phyloP scores from a whole-genome alignment of 2,797 vertebrate species.

The Remorina albescens region DNA sequence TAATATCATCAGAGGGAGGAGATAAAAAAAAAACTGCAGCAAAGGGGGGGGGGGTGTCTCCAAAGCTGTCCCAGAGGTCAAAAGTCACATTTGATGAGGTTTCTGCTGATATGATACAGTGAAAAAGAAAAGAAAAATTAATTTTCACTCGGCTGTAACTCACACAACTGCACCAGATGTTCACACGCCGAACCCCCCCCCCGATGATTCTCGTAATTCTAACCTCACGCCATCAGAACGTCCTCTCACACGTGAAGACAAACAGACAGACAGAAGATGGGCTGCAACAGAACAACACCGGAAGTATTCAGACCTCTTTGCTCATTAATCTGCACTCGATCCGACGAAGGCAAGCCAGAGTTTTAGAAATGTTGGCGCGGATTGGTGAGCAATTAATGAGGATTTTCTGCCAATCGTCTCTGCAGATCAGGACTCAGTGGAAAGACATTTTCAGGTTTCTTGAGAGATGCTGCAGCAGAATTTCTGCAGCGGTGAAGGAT shows the following conservation, averaged over 20 bases:
- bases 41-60: slow-evolving; percentile 7
- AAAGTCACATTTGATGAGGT: slow-evolving; percentile 17
- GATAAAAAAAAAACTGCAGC: slow-evolving; percentile 26
- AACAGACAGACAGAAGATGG: neutral
- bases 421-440: too few relatives aligned
- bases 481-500: too few relatives aligned
- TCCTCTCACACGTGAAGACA: slow-evolving; percentile 1
- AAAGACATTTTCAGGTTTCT: too few relatives aligned
- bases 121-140: neutral
- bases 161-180: slow-evolving; percentile 26
- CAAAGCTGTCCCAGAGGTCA: slow-evolving; percentile 28
- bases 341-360: too few relatives aligned
- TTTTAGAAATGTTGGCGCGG: neutral
- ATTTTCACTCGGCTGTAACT: too few relatives aligned
- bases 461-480: too few relatives aligned
- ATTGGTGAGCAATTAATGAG: slow-evolving; percentile 5
- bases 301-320: too few relatives aligned
- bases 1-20: slow-evolving; percentile 31
- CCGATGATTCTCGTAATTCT: neutral
- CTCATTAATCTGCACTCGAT: too few relatives aligned
- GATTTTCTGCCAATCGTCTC: too few relatives aligned
- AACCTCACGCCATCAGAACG: neutral
- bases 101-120: slow-evolving; percentile 9
- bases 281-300: neutral
- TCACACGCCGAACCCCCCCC: neutral